Percentiles rank a stretch among this genome's conserved stretches.
These are phyloP conservation scores for Thymelicus acteon DNA, from an alignment of 2,888 invertebrate species.

Conservation along the genomic window DNA sequence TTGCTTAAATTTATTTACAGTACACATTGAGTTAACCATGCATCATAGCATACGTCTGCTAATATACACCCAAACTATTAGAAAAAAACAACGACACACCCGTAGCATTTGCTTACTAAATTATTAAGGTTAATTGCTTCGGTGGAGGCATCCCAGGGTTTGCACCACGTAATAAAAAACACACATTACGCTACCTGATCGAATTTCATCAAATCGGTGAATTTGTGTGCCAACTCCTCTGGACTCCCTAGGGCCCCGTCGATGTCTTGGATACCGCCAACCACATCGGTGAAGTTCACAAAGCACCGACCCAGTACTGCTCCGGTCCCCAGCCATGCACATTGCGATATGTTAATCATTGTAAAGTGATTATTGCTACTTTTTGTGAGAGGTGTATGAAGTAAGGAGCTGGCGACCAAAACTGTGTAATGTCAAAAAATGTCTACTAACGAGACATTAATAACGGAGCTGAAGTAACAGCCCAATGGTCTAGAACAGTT, in stretches of 20 bases:
- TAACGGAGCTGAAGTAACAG: no score
- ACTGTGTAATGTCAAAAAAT: no score
- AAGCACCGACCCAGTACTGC: conserved; percentile 76
- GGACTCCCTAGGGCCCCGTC: conserved; percentile 42
- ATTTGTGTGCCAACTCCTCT: conserved; percentile 53
- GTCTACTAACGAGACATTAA: no score
- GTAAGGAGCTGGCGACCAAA: no score
- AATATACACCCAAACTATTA: not conserved
- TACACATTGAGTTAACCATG: not conserved
- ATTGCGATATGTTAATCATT: conserved; percentile 36
- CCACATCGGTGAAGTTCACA: conserved; percentile 60
- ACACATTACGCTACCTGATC: conserved; percentile 63
- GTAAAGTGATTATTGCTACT: conserved; percentile 7
- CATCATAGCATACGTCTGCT: not conserved
- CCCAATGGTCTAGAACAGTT: no score
- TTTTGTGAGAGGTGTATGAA: no score
- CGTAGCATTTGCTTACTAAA: not conserved
- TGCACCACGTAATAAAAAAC: not conserved
- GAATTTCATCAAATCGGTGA: conserved; percentile 60
- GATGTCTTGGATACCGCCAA: conserved; percentile 42
- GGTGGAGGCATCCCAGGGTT: not conserved
- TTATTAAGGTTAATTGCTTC: not conserved
- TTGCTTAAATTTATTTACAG: no score
- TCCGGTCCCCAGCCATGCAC: conserved; percentile 53
- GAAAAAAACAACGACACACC: not conserved